phyloP scores from a whole-genome alignment of 2,797 vertebrate species.

The Taeniopygia guttata region DNA sequence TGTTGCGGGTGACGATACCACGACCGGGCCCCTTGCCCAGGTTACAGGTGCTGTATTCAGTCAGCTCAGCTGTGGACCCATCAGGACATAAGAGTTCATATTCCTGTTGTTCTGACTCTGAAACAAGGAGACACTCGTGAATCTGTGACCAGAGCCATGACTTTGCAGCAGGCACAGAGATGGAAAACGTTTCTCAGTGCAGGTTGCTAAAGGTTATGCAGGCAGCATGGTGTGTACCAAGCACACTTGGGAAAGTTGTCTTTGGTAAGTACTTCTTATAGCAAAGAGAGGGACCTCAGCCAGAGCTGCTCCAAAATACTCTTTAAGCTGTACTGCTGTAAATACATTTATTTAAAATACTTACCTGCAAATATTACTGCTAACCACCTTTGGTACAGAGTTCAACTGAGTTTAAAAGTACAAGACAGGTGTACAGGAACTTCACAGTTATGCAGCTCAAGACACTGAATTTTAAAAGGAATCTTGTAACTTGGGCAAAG shows the following conservation, averaged over 20 bases:
- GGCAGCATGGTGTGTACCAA: neutral
- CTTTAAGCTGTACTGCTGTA: neutral
- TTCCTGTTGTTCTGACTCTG: constrained; percentile 76
- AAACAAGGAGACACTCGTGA: neutral
- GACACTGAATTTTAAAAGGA: neutral
- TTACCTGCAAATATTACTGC: neutral
- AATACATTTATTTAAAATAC: neutral
- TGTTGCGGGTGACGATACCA: constrained; percentile 78
- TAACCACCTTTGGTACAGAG: neutral
- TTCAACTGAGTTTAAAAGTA: neutral
- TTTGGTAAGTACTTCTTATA: neutral
- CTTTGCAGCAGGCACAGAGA: neutral
- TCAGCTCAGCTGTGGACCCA: constrained; percentile 81
- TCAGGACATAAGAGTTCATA: constrained; percentile 85
- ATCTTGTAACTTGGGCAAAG: neutral
- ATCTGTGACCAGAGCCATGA: neutral
- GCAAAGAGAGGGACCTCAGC: neutral
- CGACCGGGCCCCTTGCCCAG: constrained; percentile 86
- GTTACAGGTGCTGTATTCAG: constrained; percentile 80
- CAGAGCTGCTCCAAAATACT: neutral
- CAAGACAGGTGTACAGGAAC: neutral
- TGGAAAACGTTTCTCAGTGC: neutral
- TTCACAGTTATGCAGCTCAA: neutral
- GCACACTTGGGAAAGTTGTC: neutral
- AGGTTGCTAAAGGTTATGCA: neutral